A percentile compares a stretch with the other conserved stretches of the same genome.
Conservation (phyloP, 2,797 vertebrate genomes). For the Sebastes vulpes region DNA sequence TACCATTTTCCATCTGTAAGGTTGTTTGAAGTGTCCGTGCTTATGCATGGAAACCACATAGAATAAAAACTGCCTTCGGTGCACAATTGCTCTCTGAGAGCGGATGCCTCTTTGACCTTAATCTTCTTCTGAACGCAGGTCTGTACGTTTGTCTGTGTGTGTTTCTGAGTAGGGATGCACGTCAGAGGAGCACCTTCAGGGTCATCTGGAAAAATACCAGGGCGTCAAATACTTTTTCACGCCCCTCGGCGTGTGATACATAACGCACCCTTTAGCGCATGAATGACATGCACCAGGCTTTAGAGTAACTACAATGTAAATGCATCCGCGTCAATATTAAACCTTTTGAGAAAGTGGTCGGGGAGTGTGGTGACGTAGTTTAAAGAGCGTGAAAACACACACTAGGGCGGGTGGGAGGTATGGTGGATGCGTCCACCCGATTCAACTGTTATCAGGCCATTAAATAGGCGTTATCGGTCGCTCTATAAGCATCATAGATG, state of each 20-base stretch:
- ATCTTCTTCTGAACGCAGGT: constrained; percentile 34
- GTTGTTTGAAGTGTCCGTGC: constrained; percentile 4
- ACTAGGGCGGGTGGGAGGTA: not conserved
- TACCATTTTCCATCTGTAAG: constrained; percentile 21
- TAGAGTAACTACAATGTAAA: not conserved
- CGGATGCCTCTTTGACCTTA: constrained; percentile 45
- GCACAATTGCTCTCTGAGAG: constrained; percentile 24
- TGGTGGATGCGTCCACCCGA: not conserved
- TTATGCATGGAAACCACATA: constrained; percentile 13
- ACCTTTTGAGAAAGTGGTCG: not conserved
- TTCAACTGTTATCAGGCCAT: not conserved
- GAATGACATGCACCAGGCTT: not conserved
- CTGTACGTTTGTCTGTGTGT: not conserved
- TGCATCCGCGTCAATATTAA: not conserved
- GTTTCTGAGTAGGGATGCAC: not conserved
- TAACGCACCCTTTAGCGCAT: not conserved
- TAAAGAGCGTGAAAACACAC: too few species aligned
- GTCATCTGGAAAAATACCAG: not conserved
- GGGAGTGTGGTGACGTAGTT: not conserved
- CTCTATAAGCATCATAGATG: not conserved
- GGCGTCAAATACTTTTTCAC: too few species aligned
- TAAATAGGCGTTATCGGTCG: not conserved
- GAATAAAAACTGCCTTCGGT: constrained; percentile 7
- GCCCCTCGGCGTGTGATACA: not conserved
- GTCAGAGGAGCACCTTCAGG: constrained; percentile 1